A percentile compares a stretch with the other conserved stretches of the same genome.
Evolutionary conservation across 2,113 vertebrate genomes (phyloP).

Genomic region (Caranx melampygus): DNA sequence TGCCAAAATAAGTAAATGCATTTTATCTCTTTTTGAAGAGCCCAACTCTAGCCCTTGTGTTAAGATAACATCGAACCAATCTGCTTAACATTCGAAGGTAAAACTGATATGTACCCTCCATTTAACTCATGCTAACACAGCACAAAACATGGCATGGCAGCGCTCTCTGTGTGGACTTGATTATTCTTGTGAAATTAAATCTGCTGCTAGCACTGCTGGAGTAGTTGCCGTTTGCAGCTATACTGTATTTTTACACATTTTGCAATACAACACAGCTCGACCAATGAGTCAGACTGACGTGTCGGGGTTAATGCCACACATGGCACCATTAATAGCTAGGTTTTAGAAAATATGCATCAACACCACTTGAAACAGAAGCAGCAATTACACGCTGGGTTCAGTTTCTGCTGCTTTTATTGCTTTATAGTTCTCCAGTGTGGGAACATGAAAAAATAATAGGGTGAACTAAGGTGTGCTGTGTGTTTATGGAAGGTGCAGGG

Average conservation of each 20-base stretch:
- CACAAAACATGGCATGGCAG: background rate
- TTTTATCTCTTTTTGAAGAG: too few species aligned
- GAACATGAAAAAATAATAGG: background rate
- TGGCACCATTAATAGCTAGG: background rate
- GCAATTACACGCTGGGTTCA: background rate
- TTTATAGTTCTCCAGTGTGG: background rate
- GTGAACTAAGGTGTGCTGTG: conserved; percentile 34
- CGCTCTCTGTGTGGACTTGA: background rate
- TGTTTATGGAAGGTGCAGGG: conserved; percentile 33
- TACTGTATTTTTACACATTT: conserved; percentile 1
- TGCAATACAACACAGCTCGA: background rate
- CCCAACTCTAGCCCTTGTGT: background rate
- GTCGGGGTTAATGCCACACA: background rate
- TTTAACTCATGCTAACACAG: background rate
- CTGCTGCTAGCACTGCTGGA: background rate
- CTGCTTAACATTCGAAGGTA: background rate
- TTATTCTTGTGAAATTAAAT: background rate
- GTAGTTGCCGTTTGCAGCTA: background rate
- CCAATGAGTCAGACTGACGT: background rate
- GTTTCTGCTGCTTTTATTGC: background rate
- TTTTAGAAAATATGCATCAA: background rate
- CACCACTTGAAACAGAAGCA: background rate
- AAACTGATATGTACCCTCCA: background rate
- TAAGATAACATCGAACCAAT: background rate
- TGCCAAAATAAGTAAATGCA: too few species aligned